Base-by-base conservation (phyloP, 2,113 vertebrate genomes). In the Megaptera novaeangliae region DNA sequence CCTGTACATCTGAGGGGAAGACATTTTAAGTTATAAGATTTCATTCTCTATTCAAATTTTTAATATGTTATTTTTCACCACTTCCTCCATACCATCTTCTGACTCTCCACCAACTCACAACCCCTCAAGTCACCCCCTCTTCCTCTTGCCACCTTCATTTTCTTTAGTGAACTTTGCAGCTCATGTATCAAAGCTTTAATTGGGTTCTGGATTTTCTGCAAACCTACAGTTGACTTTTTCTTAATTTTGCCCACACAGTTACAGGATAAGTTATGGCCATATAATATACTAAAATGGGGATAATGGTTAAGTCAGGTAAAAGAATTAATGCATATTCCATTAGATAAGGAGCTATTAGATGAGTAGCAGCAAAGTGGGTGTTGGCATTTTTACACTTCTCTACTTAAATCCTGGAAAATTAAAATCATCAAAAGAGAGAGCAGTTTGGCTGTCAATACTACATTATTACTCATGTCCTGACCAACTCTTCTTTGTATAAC, bases 301-400 rank as follows among this genome's bases (percentile, higher is more conserved):
- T 94, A 88, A 96, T 91, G 34, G 88, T 87, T 95, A 94, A 96
- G 29, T 96, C 81, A 75, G 78, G 93, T 88, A 88, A 94, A 94
- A 97, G 89, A 96, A 97, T 93, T 95, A 96, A 90, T 96, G 61
- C 66, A 93, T 74, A 91, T 72, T 84, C 71, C 71, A 83, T 97
- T 97, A 96, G 81, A 93, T 41, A 95, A 93, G 77, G 82, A 96
- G 90, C 84, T 96, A 85, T 95, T 94, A 96, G 64, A 77, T 95
- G 66, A 97, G 66, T 68, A 96, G 92, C 87, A 97, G 88, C 36
- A 88, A 92, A 97, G 83, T 96, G 77, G 94, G 91, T 87, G 88
- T 94, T 94, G 75, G 66, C 66, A 82, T 96, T 96, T 72, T 94
- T 85, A 85, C 6, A 36, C 39, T 96, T 77, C 75, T 88, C 27